Base-by-base conservation (phyloP, 2,888 invertebrate genomes). In the Drosophila leonis region DNA sequence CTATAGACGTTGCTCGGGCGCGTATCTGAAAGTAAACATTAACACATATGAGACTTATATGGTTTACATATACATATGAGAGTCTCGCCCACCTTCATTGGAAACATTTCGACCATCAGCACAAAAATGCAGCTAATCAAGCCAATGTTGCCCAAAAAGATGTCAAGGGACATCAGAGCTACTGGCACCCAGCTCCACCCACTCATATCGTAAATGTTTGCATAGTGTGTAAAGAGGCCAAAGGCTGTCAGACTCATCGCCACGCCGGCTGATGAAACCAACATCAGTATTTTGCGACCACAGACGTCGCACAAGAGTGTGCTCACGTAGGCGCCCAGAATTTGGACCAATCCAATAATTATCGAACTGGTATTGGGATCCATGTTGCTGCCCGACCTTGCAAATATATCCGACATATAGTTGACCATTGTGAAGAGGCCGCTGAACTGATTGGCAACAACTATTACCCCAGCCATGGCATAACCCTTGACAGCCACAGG, bases 381-480 rank as follows among this genome's bases (percentile, higher is more conserved):
- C 72, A 93, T 76, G 12, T 70, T 78, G 4, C 91, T 89, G 2
- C 90, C 88, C 8, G 91, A 83, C 15, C 75, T 59, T 1, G 82
- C 74, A 35, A 93, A 93, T 31, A 93, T 92, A n/a, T 83, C 80
- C 12, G 92, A 90, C 79, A 92, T 91, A 52, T 93, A 93, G 62
- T 90, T 93, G 12, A 92, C 72, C 66, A 93, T 87, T 15, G 90
- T 82, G 44, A 91, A 92, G 8, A 82, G 65, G 0, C 92, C 92
- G 35, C 91, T 90, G 18, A 90, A 90, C 61, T 91, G 91, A 67
- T 91, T 91, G 2, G 90, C 75, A n/a, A 88, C 51, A 2, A 92
- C 54, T 0, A 93, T 60, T 0, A 90, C 80, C 0, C 73, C n/a
- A 0, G 91, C 90, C 0, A 82, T 83, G 0, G 73, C 66, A 52